These are phyloP conservation scores for Ophion costatus DNA, from an alignment of 2,888 invertebrate genomes.

Conservation along the genomic window DNA sequence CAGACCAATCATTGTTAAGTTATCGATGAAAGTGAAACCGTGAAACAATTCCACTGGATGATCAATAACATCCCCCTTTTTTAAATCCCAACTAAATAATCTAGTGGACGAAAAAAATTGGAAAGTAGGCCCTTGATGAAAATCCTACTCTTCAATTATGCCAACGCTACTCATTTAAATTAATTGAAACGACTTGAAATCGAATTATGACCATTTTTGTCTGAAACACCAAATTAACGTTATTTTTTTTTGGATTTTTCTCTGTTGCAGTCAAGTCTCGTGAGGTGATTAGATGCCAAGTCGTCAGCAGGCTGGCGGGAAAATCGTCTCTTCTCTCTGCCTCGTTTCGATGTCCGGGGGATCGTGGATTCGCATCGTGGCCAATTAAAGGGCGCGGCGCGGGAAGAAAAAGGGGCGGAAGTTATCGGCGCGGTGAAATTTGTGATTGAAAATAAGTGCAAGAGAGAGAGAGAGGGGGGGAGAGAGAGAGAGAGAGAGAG, in stretches of 20 bases:
- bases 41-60: no score
- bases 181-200: no score
- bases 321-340: conserved; percentile 12
- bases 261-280: conserved; percentile 54
- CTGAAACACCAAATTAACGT: not conserved
- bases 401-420: conserved; percentile 54
- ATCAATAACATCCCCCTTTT: no score
- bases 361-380: conserved; percentile 75
- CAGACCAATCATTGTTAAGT: no score
- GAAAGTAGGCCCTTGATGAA: no score
- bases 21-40: no score
- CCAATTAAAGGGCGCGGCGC: conserved; percentile 73
- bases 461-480: conserved; percentile 18
- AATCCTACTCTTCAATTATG: no score
- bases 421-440: conserved; percentile 27
- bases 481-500: conserved; percentile 21
- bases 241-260: conserved; percentile 22
- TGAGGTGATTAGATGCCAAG: conserved; percentile 19
- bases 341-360: conserved; percentile 64
- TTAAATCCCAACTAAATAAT: no score
- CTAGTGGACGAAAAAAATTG: no score
- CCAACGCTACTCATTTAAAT: no score
- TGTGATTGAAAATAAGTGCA: conserved; percentile 50
- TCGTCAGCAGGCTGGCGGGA: conserved; percentile 38
- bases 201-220: no score